These are phyloP conservation scores for Neodiprion virginianus DNA, from an alignment of 1,140 invertebrate genomes.

Conservation along the genomic window DNA sequence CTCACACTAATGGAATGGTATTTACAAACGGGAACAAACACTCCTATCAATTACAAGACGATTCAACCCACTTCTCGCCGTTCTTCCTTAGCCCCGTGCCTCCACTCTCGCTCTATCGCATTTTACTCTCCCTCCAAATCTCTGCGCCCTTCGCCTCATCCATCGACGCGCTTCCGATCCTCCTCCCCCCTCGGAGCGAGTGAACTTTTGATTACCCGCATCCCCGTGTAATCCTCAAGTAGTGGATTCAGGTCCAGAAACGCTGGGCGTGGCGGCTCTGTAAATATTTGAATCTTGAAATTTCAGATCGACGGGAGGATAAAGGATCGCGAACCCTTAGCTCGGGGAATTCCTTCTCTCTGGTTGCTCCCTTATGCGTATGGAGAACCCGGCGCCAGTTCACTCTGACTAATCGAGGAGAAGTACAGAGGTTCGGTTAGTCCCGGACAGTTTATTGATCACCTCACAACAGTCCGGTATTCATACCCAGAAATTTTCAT, in stretches of 20 bases:
- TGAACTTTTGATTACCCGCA: slow-evolving; percentile 60
- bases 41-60: slow-evolving; percentile 51
- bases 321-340: neutral
- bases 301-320: slow-evolving; percentile 12
- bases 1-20: slow-evolving; percentile 46
- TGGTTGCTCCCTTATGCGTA: no score
- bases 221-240: slow-evolving; percentile 36
- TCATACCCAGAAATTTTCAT: no score
- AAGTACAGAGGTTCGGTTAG: no score
- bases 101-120: slow-evolving; percentile 14
- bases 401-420: no score
- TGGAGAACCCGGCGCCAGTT: no score
- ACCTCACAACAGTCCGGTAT: no score
- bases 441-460: no score
- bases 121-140: neutral
- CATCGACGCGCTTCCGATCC: slow-evolving; percentile 12
- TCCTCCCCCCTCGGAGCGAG: neutral
- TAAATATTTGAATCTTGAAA: slow-evolving; percentile 49
- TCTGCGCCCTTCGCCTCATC: slow-evolving; percentile 1
- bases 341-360: no score
- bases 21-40: slow-evolving; percentile 52
- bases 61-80: slow-evolving; percentile 32
- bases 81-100: neutral
- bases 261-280: neutral
- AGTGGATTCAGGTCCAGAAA: neutral